phyloP scores from a whole-genome alignment of 2,797 vertebrate genomes.

The Petrocephalus schoutedeni region DNA sequence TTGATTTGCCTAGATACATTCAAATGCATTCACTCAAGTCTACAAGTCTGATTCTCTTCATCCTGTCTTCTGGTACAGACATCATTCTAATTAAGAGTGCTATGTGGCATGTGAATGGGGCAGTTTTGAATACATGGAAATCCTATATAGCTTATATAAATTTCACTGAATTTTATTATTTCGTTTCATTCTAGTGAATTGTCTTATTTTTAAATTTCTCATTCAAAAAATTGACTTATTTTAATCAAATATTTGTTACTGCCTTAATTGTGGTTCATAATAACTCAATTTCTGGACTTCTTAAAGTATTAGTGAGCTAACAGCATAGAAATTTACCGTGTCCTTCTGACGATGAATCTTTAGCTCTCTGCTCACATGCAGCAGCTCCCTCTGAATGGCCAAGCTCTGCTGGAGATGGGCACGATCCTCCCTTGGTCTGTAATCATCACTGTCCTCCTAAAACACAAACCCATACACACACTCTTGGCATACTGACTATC shows the following conservation, averaged over 20 bases:
- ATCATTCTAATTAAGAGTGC: neutral
- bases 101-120: neutral
- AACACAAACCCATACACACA: conserved; percentile 5
- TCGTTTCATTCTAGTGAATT: neutral
- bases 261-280: neutral
- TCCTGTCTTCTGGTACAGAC: neutral
- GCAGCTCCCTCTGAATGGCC: neutral
- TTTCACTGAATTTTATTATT: neutral
- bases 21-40: neutral
- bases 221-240: neutral
- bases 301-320: neutral
- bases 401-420: neutral
- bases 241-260: neutral
- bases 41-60: neutral
- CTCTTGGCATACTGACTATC: neutral
- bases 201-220: neutral
- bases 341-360: neutral
- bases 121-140: neutral
- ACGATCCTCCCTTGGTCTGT: neutral
- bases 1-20: neutral
- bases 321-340: conserved; percentile 2
- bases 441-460: conserved; percentile 15
- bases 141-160: neutral
- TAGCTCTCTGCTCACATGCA: neutral
- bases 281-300: neutral